phyloP scores from a whole-genome alignment of 1,140 invertebrate species.

The Solenopsis fugax region DNA sequence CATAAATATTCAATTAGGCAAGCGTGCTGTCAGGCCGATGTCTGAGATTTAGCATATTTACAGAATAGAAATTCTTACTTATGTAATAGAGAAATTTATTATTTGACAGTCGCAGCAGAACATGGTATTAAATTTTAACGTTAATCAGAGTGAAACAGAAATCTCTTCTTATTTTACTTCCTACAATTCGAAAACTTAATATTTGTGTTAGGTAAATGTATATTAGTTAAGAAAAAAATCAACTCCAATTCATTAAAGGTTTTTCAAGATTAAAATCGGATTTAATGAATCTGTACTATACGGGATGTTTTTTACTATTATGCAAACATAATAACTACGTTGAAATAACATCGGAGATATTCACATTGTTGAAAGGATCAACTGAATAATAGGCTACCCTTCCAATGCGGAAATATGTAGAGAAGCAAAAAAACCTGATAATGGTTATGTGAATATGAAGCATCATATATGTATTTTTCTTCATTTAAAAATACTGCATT shows the following conservation, averaged over 20 bases:
- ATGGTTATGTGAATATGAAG: not conserved
- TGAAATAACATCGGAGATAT: constrained; percentile 6
- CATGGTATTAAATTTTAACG: too few species aligned
- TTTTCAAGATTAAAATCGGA: not conserved
- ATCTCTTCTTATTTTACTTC: not conserved
- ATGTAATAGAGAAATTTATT: not conserved
- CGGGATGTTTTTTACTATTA: not conserved
- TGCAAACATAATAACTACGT: not conserved
- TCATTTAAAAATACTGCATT: not conserved
- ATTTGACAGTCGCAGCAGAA: not conserved
- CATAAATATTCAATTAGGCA: constrained; percentile 53
- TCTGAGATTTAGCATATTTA: not conserved
- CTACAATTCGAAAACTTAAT: not conserved
- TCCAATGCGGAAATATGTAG: not conserved
- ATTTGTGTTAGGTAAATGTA: not conserved
- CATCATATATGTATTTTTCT: not conserved
- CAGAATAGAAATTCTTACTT: not conserved
- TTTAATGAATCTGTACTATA: not conserved
- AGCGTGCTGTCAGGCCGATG: not conserved
- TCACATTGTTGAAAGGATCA: constrained; percentile 2
- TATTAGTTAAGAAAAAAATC: not conserved
- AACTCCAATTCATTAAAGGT: not conserved
- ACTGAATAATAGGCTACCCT: not conserved
- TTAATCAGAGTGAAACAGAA: not conserved
- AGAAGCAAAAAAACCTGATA: not conserved